Evolutionary conservation across 1,140 invertebrate species (phyloP).

Genomic region (Drosophila jambulina): DNA sequence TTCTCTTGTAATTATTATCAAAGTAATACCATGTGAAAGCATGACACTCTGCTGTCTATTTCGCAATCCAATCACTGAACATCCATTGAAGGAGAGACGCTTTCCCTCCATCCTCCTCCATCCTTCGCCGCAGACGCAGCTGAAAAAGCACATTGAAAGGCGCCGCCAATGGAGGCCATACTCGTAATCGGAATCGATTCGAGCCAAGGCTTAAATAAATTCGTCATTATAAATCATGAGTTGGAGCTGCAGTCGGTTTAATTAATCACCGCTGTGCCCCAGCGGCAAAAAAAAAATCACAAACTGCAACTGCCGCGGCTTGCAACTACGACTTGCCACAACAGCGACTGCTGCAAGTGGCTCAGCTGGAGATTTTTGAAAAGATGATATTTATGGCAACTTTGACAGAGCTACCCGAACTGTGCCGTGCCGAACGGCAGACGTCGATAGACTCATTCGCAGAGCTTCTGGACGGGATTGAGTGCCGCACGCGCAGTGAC

Average conservation of each 20-base stretch:
- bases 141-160: constrained; percentile 60
- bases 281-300: constrained; percentile 75
- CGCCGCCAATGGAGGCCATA: constrained; percentile 56
- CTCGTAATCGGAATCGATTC: constrained; percentile 58
- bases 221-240: constrained; percentile 84
- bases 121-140: background rate
- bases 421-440: constrained; percentile 7
- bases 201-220: constrained; percentile 77
- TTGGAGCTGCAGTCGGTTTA: constrained; percentile 46
- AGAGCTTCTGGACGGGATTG: constrained; percentile 54
- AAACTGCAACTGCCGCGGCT: constrained; percentile 31
- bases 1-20: background rate
- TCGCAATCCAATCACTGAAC: constrained; percentile 8
- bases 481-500: constrained; percentile 77
- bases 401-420: constrained; percentile 72
- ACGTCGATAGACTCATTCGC: constrained; percentile 78
- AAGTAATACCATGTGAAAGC: constrained; percentile 4
- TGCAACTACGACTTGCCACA: constrained; percentile 17
- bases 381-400: constrained; percentile 85
- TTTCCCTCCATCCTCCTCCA: constrained; percentile 14
- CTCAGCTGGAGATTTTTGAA: constrained; percentile 80
- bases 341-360: constrained; percentile 58
- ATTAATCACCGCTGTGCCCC: constrained; percentile 58
- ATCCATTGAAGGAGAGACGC: background rate
- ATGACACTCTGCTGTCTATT: constrained; percentile 5